Percentiles rank a stretch among this genome's conserved stretches.
Evolutionary conservation across 1,140 invertebrate genomes (phyloP).

Genomic region (Zaprionus tsacasi): DNA sequence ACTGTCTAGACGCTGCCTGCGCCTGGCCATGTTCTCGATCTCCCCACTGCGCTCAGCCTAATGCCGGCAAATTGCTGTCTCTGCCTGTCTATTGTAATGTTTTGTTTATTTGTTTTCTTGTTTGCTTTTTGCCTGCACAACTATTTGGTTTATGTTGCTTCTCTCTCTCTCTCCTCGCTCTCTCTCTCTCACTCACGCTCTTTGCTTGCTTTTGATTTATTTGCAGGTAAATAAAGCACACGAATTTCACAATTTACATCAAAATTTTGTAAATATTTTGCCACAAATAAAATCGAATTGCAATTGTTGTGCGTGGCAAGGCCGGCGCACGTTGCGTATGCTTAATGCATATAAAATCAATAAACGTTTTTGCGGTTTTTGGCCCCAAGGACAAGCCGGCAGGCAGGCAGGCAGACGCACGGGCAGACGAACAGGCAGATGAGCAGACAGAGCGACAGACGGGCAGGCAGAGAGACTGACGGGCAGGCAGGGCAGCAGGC

Average conservation of each 20-base stretch:
- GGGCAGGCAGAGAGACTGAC: background rate
- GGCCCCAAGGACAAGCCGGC: background rate
- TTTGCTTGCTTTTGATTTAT: slow-evolving; percentile 64
- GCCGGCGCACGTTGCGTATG: slow-evolving; percentile 42
- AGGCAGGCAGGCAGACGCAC: background rate
- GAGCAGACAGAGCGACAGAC: background rate
- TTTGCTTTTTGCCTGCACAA: slow-evolving; percentile 12
- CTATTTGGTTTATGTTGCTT: background rate
- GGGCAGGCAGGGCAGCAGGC: background rate
- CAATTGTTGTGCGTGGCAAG: slow-evolving; percentile 20
- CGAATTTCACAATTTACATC: slow-evolving; percentile 26
- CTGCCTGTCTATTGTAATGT: slow-evolving; percentile 19
- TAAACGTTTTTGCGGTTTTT: slow-evolving; percentile 61
- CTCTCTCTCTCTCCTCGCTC: background rate
- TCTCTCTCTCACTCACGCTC: background rate
- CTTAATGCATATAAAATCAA: slow-evolving; percentile 57
- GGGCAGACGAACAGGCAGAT: background rate
- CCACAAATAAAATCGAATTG: slow-evolving; percentile 47
- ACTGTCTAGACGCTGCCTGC: slow-evolving; percentile 62
- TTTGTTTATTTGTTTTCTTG: slow-evolving; percentile 29
- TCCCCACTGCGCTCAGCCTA: background rate
- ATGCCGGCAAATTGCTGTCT: slow-evolving; percentile 8
- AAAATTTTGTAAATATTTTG: slow-evolving; percentile 64
- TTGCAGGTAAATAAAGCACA: slow-evolving; percentile 64
- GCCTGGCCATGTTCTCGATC: background rate